phyloP scores from a whole-genome alignment of 2,113 vertebrate genomes.

The Microtus oregoni region DNA sequence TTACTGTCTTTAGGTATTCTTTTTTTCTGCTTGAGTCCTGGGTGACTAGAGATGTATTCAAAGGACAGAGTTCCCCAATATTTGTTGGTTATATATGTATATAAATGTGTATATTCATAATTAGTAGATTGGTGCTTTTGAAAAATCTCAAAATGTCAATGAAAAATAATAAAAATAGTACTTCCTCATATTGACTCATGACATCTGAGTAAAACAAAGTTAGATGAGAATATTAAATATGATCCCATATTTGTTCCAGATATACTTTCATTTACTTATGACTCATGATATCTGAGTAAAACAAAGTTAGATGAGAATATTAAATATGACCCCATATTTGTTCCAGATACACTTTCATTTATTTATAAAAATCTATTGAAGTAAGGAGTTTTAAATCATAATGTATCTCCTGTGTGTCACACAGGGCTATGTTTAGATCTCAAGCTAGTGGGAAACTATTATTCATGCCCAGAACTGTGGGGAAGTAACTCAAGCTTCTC shows the following conservation, averaged over 20 bases:
- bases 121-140: constrained; percentile 32
- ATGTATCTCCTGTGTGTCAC: background rate
- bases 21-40: background rate
- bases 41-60: background rate
- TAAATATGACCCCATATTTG: background rate
- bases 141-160: constrained; percentile 52
- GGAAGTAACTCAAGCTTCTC: constrained; percentile 37
- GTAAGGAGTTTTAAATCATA: background rate
- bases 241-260: background rate
- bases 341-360: background rate
- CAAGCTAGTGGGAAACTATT: constrained; percentile 72
- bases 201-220: constrained; percentile 43
- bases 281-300: constrained; percentile 25
- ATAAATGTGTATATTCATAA: background rate
- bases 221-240: background rate
- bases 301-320: background rate
- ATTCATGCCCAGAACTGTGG: constrained; percentile 35
- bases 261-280: constrained; percentile 30
- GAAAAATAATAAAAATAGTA: constrained; percentile 16
- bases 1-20: background rate
- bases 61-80: background rate
- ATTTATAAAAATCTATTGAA: constrained; percentile 70
- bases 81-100: constrained; percentile 39
- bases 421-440: constrained; percentile 33
- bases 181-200: background rate